phyloP scores from a whole-genome alignment of 1,140 invertebrate genomes.

The Lepidurus packardi region DNA sequence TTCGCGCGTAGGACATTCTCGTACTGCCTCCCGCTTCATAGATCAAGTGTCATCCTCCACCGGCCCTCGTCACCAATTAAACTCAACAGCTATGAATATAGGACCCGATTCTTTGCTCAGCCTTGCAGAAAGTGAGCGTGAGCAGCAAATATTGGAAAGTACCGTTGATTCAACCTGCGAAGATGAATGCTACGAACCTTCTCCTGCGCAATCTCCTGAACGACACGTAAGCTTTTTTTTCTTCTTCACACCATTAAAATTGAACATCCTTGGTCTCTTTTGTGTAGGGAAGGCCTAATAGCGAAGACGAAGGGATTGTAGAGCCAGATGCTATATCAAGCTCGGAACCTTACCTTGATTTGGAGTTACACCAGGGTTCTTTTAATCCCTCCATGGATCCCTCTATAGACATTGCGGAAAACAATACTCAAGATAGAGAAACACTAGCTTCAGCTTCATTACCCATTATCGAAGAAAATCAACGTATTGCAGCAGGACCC shows the following conservation, averaged over 20 bases:
- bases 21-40: neutral
- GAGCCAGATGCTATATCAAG: neutral
- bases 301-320: neutral
- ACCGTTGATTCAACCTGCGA: conserved; percentile 2
- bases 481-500: neutral
- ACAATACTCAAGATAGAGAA: neutral
- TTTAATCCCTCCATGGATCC: neutral
- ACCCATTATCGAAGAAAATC: neutral
- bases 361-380: neutral
- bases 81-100: neutral
- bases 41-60: conserved; percentile 11
- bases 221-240: neutral
- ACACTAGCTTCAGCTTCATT: neutral
- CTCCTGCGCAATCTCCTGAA: neutral
- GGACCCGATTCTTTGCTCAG: neutral
- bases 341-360: neutral
- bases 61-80: neutral
- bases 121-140: neutral
- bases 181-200: neutral
- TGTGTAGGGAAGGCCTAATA: neutral
- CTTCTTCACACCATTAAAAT: neutral
- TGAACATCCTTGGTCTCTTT: neutral
- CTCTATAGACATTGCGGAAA: neutral
- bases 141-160: conserved; percentile 6
- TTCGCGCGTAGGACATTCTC: neutral